Evolutionary conservation across 64 coral and sea anemone genomes (phyloP), one percentile per base, ranked within the genome.

Genomic region (Acropora tenuis): DNA sequence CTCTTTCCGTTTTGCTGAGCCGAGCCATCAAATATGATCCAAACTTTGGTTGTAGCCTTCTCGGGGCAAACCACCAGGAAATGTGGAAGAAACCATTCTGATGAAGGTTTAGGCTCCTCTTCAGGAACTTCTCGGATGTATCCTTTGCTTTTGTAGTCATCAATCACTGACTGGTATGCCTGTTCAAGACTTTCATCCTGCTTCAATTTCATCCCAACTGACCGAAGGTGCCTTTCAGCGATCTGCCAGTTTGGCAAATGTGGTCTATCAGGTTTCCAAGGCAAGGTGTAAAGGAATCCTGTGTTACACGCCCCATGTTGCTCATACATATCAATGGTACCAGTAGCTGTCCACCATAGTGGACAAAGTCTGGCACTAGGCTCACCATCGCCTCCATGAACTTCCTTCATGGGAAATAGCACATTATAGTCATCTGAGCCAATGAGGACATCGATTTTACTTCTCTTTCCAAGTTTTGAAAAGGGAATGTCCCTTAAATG

Each of bases 41-140:
- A 48, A 48, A 92, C 75, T 43, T 93, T 93, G 11, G 90, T 93
- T 8, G 80, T 96, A 48, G 80, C 59, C 47, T 68, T 93, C 15
- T 93, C 87, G 79, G 87, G 88, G 72, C 88, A 58, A 5, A 92
- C 87, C 59, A 96, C 90, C 8, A 91, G 87, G 43, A 93, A 96
- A 13, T 96, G 90, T 30, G 95, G 81, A 1, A 93, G 67, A 41
- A 96, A 53, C 95, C 95, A 93, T 48, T 90, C 75, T 42, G 46
- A 72, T 3, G 71, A 0, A 75, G 87, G 91, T 87, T 93, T 86
- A 30, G 46, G 74, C 76, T 95, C 93, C 6, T 87, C 83, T 73
- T 20, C n/a, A 1, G 93, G 53, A 42, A 91, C 93, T 90, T n/a
- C 17, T 47, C 86, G 94, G 8, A 92, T 67, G 30, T 79, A 87